Evolutionary conservation across 2,888 invertebrate species (phyloP).

Genomic region (Drosophila limbata): DNA sequence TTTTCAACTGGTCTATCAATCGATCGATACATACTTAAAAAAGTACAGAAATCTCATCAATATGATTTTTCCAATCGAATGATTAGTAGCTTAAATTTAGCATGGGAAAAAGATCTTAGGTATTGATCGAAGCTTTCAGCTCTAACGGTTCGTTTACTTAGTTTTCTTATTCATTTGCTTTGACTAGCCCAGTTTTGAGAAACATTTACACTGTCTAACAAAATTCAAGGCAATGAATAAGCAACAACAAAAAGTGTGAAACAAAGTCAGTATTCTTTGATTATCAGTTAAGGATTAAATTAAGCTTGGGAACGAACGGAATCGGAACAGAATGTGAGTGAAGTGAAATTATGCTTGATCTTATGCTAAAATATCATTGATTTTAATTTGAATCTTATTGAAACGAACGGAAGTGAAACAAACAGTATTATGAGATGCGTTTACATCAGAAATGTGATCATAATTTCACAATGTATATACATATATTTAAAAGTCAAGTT

Average conservation of each 20-base stretch:
- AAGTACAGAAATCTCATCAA: background rate
- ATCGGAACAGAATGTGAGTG: background rate
- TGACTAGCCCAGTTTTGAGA: conserved; percentile 7
- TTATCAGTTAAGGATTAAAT: background rate
- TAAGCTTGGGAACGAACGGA: background rate
- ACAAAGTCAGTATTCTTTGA: background rate
- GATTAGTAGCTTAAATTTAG: background rate
- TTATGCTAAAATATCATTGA: background rate
- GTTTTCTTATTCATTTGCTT: conserved; percentile 16
- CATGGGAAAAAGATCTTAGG: background rate
- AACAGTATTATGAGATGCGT: background rate
- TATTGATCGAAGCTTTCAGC: conserved; percentile 11
- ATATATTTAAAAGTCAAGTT: no score
- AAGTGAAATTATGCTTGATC: background rate
- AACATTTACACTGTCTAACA: conserved; percentile 4
- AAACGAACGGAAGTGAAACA: background rate
- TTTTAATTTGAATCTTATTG: background rate
- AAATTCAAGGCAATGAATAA: background rate
- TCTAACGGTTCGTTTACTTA: conserved; percentile 26
- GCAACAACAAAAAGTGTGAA: background rate
- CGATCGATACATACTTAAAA: background rate
- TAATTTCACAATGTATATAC: no score
- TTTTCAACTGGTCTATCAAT: background rate
- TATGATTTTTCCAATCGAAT: conserved; percentile 4
- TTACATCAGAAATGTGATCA: no score